Conservation (phyloP, 2,888 invertebrate species). For the Drosophila quinaria region DNA sequence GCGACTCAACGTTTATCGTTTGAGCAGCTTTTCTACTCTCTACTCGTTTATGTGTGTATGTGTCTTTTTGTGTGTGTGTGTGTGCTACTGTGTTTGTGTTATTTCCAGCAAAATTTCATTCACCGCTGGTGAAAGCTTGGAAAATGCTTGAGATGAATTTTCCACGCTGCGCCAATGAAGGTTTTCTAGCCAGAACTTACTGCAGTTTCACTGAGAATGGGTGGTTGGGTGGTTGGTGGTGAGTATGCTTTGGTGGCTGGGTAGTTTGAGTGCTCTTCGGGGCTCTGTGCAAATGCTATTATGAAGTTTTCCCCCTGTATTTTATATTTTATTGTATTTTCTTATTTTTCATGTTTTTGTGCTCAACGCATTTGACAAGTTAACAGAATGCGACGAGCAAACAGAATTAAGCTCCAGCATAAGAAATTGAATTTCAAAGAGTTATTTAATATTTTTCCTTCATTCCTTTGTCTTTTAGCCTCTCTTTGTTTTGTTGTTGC, state of each 20-base stretch:
- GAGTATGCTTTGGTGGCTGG: neutral
- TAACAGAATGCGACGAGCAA: constrained; percentile 47
- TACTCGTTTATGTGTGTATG: constrained; percentile 2
- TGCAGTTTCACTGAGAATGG: constrained; percentile 18
- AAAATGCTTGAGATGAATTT: constrained; percentile 43
- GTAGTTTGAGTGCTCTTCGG: neutral
- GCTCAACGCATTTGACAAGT: constrained; percentile 38
- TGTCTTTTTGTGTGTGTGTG: neutral
- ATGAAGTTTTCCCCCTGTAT: constrained; percentile 40
- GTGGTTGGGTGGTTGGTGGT: constrained; percentile 1
- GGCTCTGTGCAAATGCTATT: constrained; percentile 47
- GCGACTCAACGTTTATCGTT: constrained; percentile 4
- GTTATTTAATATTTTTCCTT: constrained; percentile 55
- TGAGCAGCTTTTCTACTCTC: constrained; percentile 2
- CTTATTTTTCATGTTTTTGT: constrained; percentile 1
- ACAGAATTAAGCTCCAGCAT: constrained; percentile 69
- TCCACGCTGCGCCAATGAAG: constrained; percentile 29
- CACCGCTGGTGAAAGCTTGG: constrained; percentile 32
- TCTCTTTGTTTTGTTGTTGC: constrained; percentile 8
- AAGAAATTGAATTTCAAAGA: constrained; percentile 76
- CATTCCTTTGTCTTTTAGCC: neutral
- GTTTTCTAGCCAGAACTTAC: constrained; percentile 19
- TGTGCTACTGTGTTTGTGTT: constrained; percentile 10
- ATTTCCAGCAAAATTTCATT: constrained; percentile 31
- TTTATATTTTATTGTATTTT: constrained; percentile 2